phyloP scores from a whole-genome alignment of 2,113 vertebrate species.

The Pygoscelis adeliae region DNA sequence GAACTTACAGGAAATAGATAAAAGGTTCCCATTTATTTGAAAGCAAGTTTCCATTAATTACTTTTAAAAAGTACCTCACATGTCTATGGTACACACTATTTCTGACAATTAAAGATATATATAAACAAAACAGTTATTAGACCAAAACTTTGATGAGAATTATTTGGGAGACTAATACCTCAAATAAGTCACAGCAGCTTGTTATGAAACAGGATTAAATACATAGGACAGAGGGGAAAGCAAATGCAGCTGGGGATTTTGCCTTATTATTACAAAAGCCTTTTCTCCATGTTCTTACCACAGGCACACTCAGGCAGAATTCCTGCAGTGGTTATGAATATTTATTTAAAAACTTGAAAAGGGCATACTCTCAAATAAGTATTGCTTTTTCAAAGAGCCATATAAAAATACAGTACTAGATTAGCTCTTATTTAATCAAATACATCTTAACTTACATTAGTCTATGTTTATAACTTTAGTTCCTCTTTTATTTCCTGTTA shows the following conservation, averaged over 20 bases:
- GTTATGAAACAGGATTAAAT: slow-evolving; percentile 35
- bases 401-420: neutral
- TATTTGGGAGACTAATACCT: neutral
- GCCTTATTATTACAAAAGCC: neutral
- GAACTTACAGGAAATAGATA: neutral
- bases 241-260: slow-evolving; percentile 16
- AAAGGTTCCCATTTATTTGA: neutral
- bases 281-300: neutral
- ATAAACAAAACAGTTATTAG: neutral
- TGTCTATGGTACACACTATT: neutral
- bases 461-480: neutral
- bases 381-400: neutral
- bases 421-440: neutral
- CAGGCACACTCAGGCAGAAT: neutral
- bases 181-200: neutral
- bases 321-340: neutral
- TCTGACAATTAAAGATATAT: neutral
- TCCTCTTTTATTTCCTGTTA: neutral
- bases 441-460: neutral
- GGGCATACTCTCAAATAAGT: neutral
- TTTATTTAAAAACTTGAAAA: neutral
- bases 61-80: neutral
- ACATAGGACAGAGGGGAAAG: neutral
- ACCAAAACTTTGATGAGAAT: neutral
- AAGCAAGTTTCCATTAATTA: neutral